Base-by-base conservation (phyloP, 2,797 vertebrate species). In the Sebastes iracundus region DNA sequence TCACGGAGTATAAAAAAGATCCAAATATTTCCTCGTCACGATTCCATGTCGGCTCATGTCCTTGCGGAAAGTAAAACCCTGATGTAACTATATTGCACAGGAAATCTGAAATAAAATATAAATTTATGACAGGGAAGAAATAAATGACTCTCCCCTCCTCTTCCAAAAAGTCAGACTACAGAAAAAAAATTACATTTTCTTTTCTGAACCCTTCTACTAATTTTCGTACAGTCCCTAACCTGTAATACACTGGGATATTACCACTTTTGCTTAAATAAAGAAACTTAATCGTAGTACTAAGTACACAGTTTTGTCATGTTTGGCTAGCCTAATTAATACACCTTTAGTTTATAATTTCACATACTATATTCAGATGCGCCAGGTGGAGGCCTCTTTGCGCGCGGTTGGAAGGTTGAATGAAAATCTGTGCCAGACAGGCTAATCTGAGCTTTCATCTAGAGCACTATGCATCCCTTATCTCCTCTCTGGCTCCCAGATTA, bases 401-500 rank as follows among this genome's bases (percentile, higher is more conserved):
- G 61, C 75, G 12, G 2, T n/a, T 23, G 52, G 30, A 61, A 69
- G 70, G 35, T 14, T 86, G 83, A 91, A 87, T 84, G 86, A 80
- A 77, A 60, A 42, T 7, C 61, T 62, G 25, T 5, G 32, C 49
- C 87, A 87, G 79, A 91, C 83, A 13, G 84, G 70, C 60, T 91
- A 89, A 90, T 91, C 87, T 74, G 79, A 82, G 82, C 77, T 74
- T 80, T 84, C 58, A 76, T 59, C 53, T 7, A 1, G 27, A 55
- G 53, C 72, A 70, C 74, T 53, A 9, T 18, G 23, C 82, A 28
- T 62, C 79, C 58, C 46, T 78, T 60, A 77, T 83, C 77, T 76
- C 73, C 4, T 25, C 75, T n/a, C 53, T 52, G 74, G 58, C 78
- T 79, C 52, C 28, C 2, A 0, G 63, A 70, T 74, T 77, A 79